A percentile compares a stretch with the other conserved stretches of the same genome.
Conservation (phyloP, 2,113 vertebrate species). For the Podilymbus podiceps region DNA sequence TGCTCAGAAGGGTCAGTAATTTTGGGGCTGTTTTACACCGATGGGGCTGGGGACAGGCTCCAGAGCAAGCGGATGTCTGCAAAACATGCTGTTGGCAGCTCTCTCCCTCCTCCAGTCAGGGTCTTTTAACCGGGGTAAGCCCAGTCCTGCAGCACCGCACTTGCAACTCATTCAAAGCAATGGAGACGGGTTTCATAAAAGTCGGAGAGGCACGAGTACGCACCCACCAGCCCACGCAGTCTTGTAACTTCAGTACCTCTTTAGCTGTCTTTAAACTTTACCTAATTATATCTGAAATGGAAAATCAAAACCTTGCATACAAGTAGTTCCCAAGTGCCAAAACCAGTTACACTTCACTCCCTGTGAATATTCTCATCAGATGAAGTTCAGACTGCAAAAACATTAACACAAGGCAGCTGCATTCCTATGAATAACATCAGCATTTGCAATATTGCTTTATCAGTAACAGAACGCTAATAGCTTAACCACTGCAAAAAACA, state of each 20-base stretch:
- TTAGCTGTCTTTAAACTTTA: background rate
- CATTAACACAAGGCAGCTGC: background rate
- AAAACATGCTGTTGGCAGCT: background rate
- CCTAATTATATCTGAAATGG: background rate
- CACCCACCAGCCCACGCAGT: rapidly evolving
- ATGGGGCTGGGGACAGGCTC: background rate
- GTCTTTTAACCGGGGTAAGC: background rate
- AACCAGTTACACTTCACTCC: background rate
- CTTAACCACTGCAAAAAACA: background rate
- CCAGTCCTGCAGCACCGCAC: background rate
- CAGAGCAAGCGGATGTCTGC: background rate
- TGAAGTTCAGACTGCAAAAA: background rate
- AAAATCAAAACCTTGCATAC: background rate
- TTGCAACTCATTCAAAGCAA: background rate
- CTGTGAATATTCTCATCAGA: background rate
- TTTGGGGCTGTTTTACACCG: background rate
- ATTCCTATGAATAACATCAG: background rate
- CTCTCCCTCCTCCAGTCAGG: background rate
- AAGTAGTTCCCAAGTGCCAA: background rate
- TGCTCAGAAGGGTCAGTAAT: background rate
- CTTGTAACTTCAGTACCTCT: background rate
- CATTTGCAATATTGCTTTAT: background rate
- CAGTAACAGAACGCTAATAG: background rate
- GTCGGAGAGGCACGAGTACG: rapidly evolving
- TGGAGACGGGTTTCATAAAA: background rate